Conservation (phyloP, 2,113 vertebrate genomes). For the Engystomops pustulosus region DNA sequence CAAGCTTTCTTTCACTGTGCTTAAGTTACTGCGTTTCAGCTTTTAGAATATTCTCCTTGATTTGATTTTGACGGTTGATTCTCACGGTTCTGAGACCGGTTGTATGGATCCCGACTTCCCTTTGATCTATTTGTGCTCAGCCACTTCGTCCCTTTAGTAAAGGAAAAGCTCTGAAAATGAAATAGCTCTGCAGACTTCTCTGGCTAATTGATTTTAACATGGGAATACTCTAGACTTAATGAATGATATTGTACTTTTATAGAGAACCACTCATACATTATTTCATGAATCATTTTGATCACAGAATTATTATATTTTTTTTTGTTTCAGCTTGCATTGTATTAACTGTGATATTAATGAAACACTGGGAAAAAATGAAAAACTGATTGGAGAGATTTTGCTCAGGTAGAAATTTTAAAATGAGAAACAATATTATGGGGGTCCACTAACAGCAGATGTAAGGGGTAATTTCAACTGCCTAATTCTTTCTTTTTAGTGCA, state of each 20-base stretch:
- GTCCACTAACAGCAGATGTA: too few relatives aligned
- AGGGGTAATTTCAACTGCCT: too few relatives aligned
- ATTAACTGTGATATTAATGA: background rate
- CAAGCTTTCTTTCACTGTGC: constrained; percentile 59
- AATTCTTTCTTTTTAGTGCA: too few relatives aligned
- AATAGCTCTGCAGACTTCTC: background rate
- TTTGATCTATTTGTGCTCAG: constrained; percentile 16
- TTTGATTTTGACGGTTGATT: constrained; percentile 58
- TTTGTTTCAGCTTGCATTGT: background rate
- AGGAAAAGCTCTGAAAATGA: constrained; percentile 6
- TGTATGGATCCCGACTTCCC: constrained; percentile 31
- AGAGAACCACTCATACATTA: background rate
- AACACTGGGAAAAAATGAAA: background rate
- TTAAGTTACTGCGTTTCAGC: constrained; percentile 57
- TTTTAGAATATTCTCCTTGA: constrained; percentile 63
- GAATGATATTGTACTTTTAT: background rate
- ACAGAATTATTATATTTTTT: background rate
- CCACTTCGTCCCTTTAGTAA: background rate
- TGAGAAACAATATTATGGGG: too few relatives aligned
- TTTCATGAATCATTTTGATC: background rate
- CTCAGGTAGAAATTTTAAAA: background rate
- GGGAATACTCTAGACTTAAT: background rate
- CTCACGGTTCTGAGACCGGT: constrained; percentile 31
- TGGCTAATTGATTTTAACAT: constrained; percentile 29
- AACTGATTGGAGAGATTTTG: background rate